Conservation (phyloP, 2,113 vertebrate species). For the Antennarius striatus region DNA sequence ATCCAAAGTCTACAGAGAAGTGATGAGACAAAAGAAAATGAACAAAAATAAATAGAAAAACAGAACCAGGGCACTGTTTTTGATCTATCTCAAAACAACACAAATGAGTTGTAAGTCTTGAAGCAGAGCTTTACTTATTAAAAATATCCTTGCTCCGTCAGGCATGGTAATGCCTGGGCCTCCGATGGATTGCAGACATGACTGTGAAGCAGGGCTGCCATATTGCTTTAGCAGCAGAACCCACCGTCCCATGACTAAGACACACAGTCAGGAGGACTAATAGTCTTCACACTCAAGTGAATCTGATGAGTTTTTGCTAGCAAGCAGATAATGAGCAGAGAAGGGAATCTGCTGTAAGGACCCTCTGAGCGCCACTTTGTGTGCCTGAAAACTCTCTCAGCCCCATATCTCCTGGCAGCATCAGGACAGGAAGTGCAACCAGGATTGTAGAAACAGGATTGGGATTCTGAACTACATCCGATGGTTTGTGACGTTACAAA, state of each 20-base stretch:
- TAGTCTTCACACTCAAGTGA: slow-evolving; percentile 76
- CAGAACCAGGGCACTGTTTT: slow-evolving; percentile 19
- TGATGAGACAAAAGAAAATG: neutral
- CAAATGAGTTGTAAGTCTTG: slow-evolving; percentile 66
- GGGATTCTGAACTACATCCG: too few relatives aligned
- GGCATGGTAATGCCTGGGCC: slow-evolving; percentile 61
- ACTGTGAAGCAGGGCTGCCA: slow-evolving; percentile 62
- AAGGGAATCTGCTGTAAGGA: slow-evolving; percentile 62
- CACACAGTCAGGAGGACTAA: slow-evolving; percentile 74
- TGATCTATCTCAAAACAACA: slow-evolving; percentile 51
- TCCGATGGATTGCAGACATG: slow-evolving; percentile 63
- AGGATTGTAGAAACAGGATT: too few relatives aligned
- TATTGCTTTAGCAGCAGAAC: slow-evolving; percentile 77
- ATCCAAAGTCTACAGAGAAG: too few relatives aligned
- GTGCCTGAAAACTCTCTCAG: slow-evolving; percentile 44
- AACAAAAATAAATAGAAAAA: neutral
- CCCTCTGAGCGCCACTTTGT: slow-evolving; percentile 52
- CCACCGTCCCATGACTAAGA: slow-evolving; percentile 72
- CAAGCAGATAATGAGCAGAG: slow-evolving; percentile 72
- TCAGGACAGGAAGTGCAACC: too few relatives aligned
- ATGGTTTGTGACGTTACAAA: too few relatives aligned
- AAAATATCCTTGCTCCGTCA: slow-evolving; percentile 59
- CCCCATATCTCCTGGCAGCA: neutral
- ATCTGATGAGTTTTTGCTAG: slow-evolving; percentile 75
- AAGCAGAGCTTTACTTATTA: slow-evolving; percentile 72